These are phyloP conservation scores for Aleiodes testaceus DNA, from an alignment of 2,888 invertebrate genomes.

Conservation along the genomic window DNA sequence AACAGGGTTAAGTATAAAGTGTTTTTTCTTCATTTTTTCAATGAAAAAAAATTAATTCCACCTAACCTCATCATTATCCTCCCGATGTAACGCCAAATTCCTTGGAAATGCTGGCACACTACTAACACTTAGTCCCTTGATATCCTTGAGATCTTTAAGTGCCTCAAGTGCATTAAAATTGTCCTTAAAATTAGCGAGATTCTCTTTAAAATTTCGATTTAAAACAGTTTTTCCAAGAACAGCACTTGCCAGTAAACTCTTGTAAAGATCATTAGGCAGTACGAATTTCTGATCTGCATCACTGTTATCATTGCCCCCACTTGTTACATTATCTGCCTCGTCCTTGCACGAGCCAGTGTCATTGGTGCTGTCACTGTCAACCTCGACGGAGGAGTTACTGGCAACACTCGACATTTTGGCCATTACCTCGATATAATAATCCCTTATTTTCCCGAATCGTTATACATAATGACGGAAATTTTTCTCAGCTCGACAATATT, in stretches of 20 bases:
- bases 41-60: background rate
- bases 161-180: conserved; percentile 68
- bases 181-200: conserved; percentile 68
- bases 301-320: conserved; percentile 5
- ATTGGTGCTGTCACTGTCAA: conserved; percentile 70
- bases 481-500: background rate
- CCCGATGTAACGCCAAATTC: conserved; percentile 69
- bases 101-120: conserved; percentile 72
- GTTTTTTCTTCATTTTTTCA: too few species aligned
- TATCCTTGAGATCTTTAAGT: conserved; percentile 69
- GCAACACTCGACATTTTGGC: conserved; percentile 67
- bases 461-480: conserved; percentile 22
- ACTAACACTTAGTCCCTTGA: conserved; percentile 70
- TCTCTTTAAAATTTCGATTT: conserved; percentile 69
- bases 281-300: conserved; percentile 74
- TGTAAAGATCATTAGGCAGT: conserved; percentile 85
- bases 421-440: background rate
- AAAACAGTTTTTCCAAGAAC: conserved; percentile 75
- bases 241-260: conserved; percentile 84
- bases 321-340: conserved; percentile 49
- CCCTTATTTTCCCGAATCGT: background rate
- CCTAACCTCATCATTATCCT: conserved; percentile 69
- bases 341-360: conserved; percentile 64
- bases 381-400: conserved; percentile 71
- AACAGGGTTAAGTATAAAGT: too few species aligned